phyloP scores from a whole-genome alignment of 2,888 invertebrate species.

The Brassicogethes aeneus region DNA sequence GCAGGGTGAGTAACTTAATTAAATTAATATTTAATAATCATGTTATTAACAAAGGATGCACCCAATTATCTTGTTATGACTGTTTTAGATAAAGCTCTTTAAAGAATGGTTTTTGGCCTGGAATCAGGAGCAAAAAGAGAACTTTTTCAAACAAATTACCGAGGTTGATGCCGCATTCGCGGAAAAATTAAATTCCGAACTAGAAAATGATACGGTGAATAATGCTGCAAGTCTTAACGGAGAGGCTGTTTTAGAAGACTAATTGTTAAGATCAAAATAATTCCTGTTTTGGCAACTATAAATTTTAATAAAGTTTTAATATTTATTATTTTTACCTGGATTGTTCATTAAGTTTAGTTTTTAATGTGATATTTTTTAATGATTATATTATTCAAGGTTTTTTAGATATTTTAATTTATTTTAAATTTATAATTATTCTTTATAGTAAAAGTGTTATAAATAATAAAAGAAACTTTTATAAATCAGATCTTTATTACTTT shows the following conservation, averaged over 20 bases:
- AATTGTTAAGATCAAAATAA: too few relatives aligned
- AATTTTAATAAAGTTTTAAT: background rate
- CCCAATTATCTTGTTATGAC: slow-evolving; percentile 1
- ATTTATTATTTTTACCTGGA: slow-evolving; percentile 4
- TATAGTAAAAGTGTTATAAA: too few relatives aligned
- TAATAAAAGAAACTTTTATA: too few relatives aligned
- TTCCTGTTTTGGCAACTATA: slow-evolving; percentile 5
- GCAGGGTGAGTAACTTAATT: slow-evolving; percentile 51
- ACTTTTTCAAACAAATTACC: slow-evolving; percentile 57
- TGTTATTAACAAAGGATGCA: background rate
- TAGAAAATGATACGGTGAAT: slow-evolving; percentile 34
- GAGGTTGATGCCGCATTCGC: slow-evolving; percentile 66
- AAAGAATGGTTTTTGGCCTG: slow-evolving; percentile 77
- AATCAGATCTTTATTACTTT: too few relatives aligned
- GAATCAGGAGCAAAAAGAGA: slow-evolving; percentile 63
- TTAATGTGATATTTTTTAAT: slow-evolving; percentile 16
- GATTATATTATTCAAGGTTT: slow-evolving; percentile 6
- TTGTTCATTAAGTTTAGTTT: slow-evolving; percentile 16
- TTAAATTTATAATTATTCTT: too few relatives aligned
- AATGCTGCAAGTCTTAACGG: slow-evolving; percentile 17
- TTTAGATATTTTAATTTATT: slow-evolving; percentile 6
- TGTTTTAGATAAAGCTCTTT: slow-evolving; percentile 63
- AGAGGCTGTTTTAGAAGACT: slow-evolving; percentile 27
- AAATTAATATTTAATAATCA: background rate
- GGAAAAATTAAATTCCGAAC: slow-evolving; percentile 54